phyloP scores from a whole-genome alignment of 53 echinoderm and acorn worm species.

The Hippasteria phrygiana region DNA sequence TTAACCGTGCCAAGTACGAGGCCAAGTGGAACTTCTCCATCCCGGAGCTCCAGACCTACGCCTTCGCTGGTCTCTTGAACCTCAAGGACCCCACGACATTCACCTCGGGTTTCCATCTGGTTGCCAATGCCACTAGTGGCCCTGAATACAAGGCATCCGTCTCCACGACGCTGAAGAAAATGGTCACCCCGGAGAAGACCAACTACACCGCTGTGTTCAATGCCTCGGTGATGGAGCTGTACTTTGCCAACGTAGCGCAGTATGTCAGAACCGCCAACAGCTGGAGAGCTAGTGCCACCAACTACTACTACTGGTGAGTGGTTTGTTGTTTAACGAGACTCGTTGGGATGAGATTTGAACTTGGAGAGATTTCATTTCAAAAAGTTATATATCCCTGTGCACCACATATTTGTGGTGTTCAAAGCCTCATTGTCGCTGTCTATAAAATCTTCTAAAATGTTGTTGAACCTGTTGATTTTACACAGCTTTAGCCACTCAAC shows the following conservation, averaged over 20 bases:
- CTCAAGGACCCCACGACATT: conserved; percentile 63
- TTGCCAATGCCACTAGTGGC: conserved; percentile 77
- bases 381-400: too few species aligned
- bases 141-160: conserved; percentile 79
- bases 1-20: conserved; percentile 86
- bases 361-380: too few species aligned
- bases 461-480: too few species aligned
- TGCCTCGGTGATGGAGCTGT: conserved; percentile 77
- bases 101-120: conserved; percentile 70
- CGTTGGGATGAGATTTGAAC: too few species aligned
- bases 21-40: conserved; percentile 90
- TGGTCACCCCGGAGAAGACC: conserved; percentile 60
- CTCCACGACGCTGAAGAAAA: conserved; percentile 81
- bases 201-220: conserved; percentile 94
- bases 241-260: conserved; percentile 77
- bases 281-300: conserved; percentile 83
- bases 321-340: too few species aligned
- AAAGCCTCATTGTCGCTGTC: too few species aligned
- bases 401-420: too few species aligned
- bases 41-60: conserved; percentile 85
- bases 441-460: too few species aligned
- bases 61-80: conserved; percentile 90
- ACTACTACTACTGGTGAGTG: conserved; percentile 96
- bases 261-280: conserved; percentile 68
- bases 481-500: too few species aligned